A percentile compares a stretch with the other conserved stretches of the same genome.
These are phyloP conservation scores for Drosophila quinaria DNA, from an alignment of 2,888 invertebrate species.

Conservation along the genomic window DNA sequence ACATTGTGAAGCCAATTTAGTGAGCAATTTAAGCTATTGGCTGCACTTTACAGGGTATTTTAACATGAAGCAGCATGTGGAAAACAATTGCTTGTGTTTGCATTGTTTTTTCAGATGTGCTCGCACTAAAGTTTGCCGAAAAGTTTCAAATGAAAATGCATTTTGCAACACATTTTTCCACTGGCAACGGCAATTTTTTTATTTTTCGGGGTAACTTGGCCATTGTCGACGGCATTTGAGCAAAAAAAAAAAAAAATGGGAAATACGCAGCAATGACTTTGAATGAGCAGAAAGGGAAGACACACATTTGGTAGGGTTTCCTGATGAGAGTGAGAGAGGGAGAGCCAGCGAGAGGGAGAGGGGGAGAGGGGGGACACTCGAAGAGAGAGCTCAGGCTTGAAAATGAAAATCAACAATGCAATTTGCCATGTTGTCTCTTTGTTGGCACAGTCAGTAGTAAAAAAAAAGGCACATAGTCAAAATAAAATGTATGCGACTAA, in stretches of 20 bases:
- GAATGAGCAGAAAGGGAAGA: slow-evolving; percentile 46
- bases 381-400: slow-evolving; percentile 70
- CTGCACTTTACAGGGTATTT: slow-evolving; percentile 32
- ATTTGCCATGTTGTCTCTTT: slow-evolving; percentile 75
- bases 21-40: no score
- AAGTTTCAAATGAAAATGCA: slow-evolving; percentile 79
- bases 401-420: slow-evolving; percentile 82
- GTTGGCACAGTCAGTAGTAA: slow-evolving; percentile 35
- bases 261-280: slow-evolving; percentile 75
- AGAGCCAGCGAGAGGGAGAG: background rate
- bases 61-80: slow-evolving; percentile 4
- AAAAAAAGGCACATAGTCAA: slow-evolving; percentile 19
- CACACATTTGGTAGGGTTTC: slow-evolving; percentile 64
- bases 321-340: slow-evolving; percentile 17
- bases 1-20: no score
- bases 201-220: slow-evolving; percentile 54
- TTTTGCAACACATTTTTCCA: slow-evolving; percentile 73
- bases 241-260: slow-evolving; percentile 56
- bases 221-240: slow-evolving; percentile 63
- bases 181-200: slow-evolving; percentile 46
- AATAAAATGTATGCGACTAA: slow-evolving; percentile 56
- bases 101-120: slow-evolving; percentile 57
- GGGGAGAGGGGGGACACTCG: slow-evolving; percentile 31
- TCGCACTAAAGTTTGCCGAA: slow-evolving; percentile 52
- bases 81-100: slow-evolving; percentile 40